phyloP scores from a whole-genome alignment of 2,113 vertebrate genomes.

The Varanus salvator region DNA sequence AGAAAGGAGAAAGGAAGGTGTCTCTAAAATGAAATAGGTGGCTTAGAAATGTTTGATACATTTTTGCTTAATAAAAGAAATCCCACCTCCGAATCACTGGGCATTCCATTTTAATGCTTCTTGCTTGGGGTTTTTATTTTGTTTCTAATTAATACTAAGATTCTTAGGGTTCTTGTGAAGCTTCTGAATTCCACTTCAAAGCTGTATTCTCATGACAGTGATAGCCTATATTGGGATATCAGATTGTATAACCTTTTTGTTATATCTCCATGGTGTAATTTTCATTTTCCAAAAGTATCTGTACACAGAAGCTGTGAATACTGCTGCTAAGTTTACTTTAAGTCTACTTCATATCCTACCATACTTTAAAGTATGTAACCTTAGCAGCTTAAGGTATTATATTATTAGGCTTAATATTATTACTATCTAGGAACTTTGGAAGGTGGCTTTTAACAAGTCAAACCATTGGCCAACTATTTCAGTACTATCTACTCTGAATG shows the following conservation, averaged over 20 bases:
- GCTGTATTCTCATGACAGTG: not conserved
- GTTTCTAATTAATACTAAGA: not conserved
- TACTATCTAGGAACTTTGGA: not conserved
- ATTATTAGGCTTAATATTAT: not conserved
- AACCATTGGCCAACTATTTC: not conserved
- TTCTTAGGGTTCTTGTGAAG: not conserved
- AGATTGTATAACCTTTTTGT: not conserved
- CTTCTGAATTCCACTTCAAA: not conserved
- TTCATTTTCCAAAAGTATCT: not conserved
- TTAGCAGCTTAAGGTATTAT: not conserved
- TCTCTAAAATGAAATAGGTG: not conserved
- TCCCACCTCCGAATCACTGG: not conserved
- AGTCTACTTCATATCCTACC: not conserved
- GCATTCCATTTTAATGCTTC: not conserved
- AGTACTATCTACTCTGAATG: not conserved
- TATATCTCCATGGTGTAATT: not conserved
- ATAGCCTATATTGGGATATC: too few species aligned
- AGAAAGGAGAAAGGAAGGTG: not conserved
- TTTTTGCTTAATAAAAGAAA: not conserved
- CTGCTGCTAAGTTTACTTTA: not conserved
- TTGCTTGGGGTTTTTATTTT: not conserved
- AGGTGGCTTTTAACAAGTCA: not conserved
- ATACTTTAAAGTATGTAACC: not conserved
- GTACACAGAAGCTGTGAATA: not conserved
- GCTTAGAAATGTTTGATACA: not conserved